Base-by-base conservation (phyloP, 2,113 vertebrate species). In the Siniperca knerii region DNA sequence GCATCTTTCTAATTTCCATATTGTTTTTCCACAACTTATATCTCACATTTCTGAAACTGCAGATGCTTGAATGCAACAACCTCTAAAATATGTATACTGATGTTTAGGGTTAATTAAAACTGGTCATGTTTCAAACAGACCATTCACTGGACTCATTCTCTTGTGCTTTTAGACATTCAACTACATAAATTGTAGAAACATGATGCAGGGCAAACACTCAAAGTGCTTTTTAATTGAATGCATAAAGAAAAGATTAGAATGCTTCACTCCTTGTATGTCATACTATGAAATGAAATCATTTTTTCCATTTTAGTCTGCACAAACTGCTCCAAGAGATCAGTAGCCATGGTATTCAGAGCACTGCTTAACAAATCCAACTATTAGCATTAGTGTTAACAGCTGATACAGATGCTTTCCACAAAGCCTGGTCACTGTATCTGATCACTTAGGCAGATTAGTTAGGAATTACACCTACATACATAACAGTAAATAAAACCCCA, bases 401-500 rank as follows among this genome's bases (percentile, higher is more conserved):
- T 81, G 81, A 87, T 72, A n/a, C 35, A 75, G 52, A 82, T 54
- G 60, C 66, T 35, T 77, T 81, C 76, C 67, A 55, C 61, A 54
- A 35, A 77, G 73, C 66, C 77, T 81, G 65, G 29, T 84, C 58
- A 64, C 35, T 70, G 35, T 81, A 44, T 78, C 79, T 76, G 75
- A 84, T 86, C 60, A 75, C 75, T 77, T 20, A 29, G 25, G 37
- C 23, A 75, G 81, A 84, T 86, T 78, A 88, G 48, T 44, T 23
- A 12, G 29, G 71, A 75, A 62, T 48, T 78, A 81, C 58, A 78
- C 66, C 75, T 75, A n/a, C 76, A 76, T 33, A 65, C 78, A 74
- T 13, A 57, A 79, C 50, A 58, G 61, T 44, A 77, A 81, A 84
- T 75, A 88, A 58, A 82, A 50, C 61, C 48, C 57, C 13, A 65